Evolutionary conservation across 1,140 invertebrate species (phyloP).

Genomic region (Leptinotarsa lineolata): DNA sequence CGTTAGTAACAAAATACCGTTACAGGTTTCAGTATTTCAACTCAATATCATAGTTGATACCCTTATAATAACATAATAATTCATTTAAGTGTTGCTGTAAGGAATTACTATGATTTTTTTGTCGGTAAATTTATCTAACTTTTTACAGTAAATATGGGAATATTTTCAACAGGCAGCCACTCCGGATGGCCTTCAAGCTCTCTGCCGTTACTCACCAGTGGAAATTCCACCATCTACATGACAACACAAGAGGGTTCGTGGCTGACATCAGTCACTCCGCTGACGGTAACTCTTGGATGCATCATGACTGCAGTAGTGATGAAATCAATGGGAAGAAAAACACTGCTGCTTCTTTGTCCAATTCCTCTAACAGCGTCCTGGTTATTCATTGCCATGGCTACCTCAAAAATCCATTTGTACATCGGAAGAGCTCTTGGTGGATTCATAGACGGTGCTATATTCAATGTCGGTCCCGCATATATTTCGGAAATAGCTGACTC

Average conservation of each 20-base stretch:
- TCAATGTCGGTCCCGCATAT: constrained; percentile 17
- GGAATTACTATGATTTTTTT: too few species aligned
- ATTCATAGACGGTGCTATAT: constrained; percentile 16
- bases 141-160: constrained; percentile 22
- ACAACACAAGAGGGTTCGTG: constrained; percentile 25
- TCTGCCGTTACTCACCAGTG: constrained; percentile 16
- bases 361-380: constrained; percentile 24
- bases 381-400: constrained; percentile 24
- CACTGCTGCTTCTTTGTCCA: neutral
- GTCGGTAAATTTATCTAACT: too few species aligned
- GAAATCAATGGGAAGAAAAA: constrained; percentile 23
- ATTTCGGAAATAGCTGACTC: constrained; percentile 30
- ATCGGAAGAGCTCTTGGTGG: constrained; percentile 24
- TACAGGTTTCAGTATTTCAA: too few species aligned
- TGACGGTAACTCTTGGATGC: constrained; percentile 6
- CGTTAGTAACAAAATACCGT: too few species aligned
- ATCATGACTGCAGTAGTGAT: constrained; percentile 1
- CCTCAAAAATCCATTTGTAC: constrained; percentile 18
- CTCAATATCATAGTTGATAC: too few species aligned
- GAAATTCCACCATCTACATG: neutral
- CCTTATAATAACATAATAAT: too few species aligned
- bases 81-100: too few species aligned
- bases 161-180: constrained; percentile 4
- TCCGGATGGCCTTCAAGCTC: constrained; percentile 30
- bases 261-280: constrained; percentile 16